Conservation (phyloP, 1,140 invertebrate species). For the Anastatus disparis region DNA sequence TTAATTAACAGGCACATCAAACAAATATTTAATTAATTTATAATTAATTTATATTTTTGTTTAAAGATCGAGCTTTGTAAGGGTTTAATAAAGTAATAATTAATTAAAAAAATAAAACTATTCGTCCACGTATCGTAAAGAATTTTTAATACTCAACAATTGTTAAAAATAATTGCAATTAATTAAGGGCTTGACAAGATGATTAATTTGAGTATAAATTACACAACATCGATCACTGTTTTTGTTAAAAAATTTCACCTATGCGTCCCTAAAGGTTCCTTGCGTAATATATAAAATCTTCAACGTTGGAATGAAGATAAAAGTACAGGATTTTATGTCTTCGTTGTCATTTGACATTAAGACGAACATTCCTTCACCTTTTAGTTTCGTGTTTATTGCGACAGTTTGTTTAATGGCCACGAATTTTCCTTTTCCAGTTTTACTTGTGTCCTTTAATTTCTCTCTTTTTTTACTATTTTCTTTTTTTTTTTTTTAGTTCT, state of each 20-base stretch:
- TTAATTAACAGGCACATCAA: too few relatives aligned
- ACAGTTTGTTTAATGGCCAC: conserved; percentile 21
- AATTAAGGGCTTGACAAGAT: too few relatives aligned
- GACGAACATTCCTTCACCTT: conserved; percentile 7
- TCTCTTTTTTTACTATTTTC: conserved; percentile 12
- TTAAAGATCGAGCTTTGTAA: too few relatives aligned
- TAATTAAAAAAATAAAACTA: too few relatives aligned
- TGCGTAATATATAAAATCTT: neutral
- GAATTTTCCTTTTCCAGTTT: conserved; percentile 10
- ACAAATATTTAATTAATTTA: too few relatives aligned
- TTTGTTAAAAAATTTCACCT: conserved; percentile 11
- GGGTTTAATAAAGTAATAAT: too few relatives aligned
- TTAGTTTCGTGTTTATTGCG: conserved; percentile 26
- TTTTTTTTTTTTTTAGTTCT: neutral
- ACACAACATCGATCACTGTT: neutral
- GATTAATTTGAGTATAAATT: neutral
- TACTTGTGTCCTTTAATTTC: neutral
- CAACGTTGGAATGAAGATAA: neutral
- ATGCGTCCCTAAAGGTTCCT: neutral
- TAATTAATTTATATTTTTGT: too few relatives aligned
- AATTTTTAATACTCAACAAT: too few relatives aligned
- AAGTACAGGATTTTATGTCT: conserved; percentile 15
- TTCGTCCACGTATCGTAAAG: too few relatives aligned
- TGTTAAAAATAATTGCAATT: too few relatives aligned
- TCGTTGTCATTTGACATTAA: neutral